Evolutionary conservation across 2,113 vertebrate species (phyloP).

Genomic region (Lates calcarifer): DNA sequence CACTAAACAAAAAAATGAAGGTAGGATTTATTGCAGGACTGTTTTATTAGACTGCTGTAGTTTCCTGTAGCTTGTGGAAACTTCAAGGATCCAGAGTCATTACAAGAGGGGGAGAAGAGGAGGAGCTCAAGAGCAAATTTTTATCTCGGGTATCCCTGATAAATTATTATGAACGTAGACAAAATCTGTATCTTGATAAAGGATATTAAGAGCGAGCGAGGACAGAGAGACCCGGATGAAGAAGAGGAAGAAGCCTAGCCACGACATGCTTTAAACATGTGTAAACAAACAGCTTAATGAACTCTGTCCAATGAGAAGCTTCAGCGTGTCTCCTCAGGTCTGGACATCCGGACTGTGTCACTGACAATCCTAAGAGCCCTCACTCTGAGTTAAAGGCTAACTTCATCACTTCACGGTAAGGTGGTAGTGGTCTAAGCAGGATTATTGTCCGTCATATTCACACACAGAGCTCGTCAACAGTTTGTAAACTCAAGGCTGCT

Average conservation of each 20-base stretch:
- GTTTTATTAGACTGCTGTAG: not conserved
- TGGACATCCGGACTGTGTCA: conserved; percentile 61
- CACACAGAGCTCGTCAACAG: not conserved
- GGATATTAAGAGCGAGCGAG: not conserved
- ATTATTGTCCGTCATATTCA: not conserved
- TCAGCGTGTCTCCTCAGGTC: conserved; percentile 79
- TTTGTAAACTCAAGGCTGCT: not conserved
- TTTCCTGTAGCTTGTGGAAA: not conserved
- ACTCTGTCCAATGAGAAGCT: conserved; percentile 77
- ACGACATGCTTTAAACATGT: not conserved
- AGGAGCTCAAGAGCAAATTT: not conserved
- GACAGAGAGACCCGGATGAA: not conserved
- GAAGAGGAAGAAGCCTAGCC: no score
- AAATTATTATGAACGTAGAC: not conserved
- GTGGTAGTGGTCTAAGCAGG: not conserved
- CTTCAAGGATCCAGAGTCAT: not conserved
- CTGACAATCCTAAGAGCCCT: conserved; percentile 6
- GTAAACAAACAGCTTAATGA: conserved; percentile 49
- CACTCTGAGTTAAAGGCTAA: not conserved
- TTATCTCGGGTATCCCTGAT: no score
- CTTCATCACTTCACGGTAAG: accelerated
- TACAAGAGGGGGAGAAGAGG: not conserved
- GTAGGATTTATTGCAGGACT: no score
- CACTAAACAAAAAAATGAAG: not conserved
- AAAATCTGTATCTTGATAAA: not conserved